Evolutionary conservation across 2,113 vertebrate genomes (phyloP).

Genomic region (Dipodomys stephensi): DNA sequence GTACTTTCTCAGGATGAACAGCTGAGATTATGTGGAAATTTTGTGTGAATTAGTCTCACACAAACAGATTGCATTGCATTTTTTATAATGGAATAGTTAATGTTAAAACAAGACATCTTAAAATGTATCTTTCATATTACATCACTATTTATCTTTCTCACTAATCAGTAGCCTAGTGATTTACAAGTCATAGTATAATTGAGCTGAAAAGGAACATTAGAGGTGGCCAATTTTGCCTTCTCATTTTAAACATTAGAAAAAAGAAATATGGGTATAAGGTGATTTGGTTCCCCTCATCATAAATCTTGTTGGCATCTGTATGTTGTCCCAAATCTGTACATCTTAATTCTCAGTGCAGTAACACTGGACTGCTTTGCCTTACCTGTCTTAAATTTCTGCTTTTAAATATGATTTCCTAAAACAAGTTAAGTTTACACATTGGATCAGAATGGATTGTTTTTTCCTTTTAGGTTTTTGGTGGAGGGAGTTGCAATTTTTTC

Average conservation of each 20-base stretch:
- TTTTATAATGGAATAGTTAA: background rate
- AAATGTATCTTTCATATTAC: background rate
- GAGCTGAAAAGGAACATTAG: background rate
- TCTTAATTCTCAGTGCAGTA: background rate
- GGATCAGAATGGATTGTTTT: background rate
- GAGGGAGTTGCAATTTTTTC: background rate
- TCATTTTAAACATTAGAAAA: conserved; percentile 3
- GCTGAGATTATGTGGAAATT: background rate
- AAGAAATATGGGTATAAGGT: background rate
- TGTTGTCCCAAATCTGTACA: background rate
- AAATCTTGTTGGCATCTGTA: background rate
- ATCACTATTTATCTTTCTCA: background rate
- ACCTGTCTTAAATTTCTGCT: background rate
- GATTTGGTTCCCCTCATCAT: background rate
- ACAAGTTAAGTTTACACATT: background rate
- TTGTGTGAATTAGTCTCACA: background rate
- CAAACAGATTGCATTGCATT: background rate
- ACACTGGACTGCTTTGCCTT: background rate
- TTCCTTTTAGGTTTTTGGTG: background rate
- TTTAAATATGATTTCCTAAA: background rate
- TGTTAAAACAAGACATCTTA: background rate
- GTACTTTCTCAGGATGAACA: background rate
- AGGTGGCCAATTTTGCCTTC: background rate
- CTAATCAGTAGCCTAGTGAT: background rate
- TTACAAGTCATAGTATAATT: background rate